Base-by-base conservation (phyloP, 1,140 invertebrate genomes). In the Trachelipus rathkii region DNA sequence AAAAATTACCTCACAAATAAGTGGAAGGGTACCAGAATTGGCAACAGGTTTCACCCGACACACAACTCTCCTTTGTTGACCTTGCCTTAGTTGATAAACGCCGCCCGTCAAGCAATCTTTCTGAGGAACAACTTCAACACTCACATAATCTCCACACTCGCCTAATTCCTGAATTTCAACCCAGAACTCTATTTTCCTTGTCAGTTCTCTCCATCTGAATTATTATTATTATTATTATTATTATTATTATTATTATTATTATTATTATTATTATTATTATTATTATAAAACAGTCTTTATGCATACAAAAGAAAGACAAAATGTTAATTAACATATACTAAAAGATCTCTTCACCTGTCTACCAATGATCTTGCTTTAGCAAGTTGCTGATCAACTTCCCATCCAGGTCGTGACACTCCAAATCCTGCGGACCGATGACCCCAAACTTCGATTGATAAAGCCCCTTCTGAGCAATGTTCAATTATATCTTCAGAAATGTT, bases 391-490 rank as follows among this genome's bases (percentile, higher is more conserved):
- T 95, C 93, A 11, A 95, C 91, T 84, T 95, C 93, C 93, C 93
- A 95, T 77, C 90, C 91, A 82, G 87, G 89, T 86, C 77, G 87
- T 86, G 76, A 9, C 79, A 81, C 68, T 79, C 82, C 79, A 84
- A 95, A 94, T 23, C 93, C 94, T 46, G 92, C 90, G 82, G 93
- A 94, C 76, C 93, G 88, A 86, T 99, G 96, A 23, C 96, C 96
- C 95, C 96, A 98, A 7, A 99, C 95, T 87, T 99, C 96, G 84
- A 99, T 96, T 0, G 95, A 97, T 33, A 99, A 87, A 0, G 97
- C 97, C 75, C 96, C 95, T 85, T 97, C 96, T 74, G 93, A 88
- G 85, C 95, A 96, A 84, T 98, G 95, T 86, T 99, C 97, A 44
- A 98, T 88, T 84, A 99, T 98, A 86, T 99, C 97, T 85, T 99